Conservation (phyloP, 1,140 invertebrate genomes). For the Antheraea mylitta region DNA sequence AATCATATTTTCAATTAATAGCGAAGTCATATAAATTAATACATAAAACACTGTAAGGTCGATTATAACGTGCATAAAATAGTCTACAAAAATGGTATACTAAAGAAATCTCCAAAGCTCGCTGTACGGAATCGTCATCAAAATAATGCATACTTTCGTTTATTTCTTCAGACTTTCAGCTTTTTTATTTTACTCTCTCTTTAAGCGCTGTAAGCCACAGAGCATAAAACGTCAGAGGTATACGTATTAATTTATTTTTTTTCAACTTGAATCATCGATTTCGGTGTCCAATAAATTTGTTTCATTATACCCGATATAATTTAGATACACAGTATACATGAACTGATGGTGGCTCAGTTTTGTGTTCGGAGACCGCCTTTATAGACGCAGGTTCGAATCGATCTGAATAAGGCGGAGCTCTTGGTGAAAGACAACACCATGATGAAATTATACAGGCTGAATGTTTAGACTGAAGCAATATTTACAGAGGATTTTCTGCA, state of each 20-base stretch:
- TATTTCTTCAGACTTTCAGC: constrained; percentile 59
- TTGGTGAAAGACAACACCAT: too few species aligned
- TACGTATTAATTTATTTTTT: not conserved
- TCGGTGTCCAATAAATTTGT: not conserved
- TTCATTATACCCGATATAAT: not conserved
- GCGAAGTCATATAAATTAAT: too few species aligned
- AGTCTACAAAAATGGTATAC: constrained; percentile 10
- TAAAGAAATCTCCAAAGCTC: constrained; percentile 40
- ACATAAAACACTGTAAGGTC: too few species aligned
- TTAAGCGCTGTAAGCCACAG: constrained; percentile 39
- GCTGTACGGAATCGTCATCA: constrained; percentile 60
- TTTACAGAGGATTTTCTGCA: too few species aligned
- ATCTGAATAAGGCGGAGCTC: too few species aligned
- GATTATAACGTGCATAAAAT: not conserved
- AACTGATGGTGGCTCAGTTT: not conserved
- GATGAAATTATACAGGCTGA: too few species aligned
- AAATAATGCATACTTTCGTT: constrained; percentile 74
- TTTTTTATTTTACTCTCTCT: constrained; percentile 64
- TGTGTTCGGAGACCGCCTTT: too few species aligned
- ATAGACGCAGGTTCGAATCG: too few species aligned
- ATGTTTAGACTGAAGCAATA: too few species aligned
- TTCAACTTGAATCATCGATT: not conserved
- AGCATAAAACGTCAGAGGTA: constrained; percentile 31
- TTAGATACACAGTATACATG: not conserved
- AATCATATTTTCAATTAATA: too few species aligned